Conservation (phyloP, 30 jellyfish, hydroid and myxozoan species). For the Phacellophora camtschatica region DNA sequence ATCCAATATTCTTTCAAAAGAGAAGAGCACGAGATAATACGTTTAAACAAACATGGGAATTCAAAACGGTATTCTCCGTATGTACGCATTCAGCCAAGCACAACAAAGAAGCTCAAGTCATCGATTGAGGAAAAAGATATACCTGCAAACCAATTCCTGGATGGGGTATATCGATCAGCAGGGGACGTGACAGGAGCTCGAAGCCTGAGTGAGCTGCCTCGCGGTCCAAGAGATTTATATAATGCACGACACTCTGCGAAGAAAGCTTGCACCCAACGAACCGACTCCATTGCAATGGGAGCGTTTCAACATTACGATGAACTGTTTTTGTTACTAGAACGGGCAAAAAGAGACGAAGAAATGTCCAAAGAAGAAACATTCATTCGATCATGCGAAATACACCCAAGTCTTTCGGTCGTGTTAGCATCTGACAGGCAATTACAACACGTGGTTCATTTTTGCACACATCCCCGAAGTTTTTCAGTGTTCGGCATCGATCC, state of each 20-base stretch:
- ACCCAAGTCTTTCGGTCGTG: not conserved
- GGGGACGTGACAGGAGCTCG: not conserved
- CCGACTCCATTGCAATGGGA: not conserved
- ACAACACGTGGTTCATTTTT: not conserved
- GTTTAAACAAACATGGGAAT: not conserved
- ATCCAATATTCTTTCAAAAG: not conserved
- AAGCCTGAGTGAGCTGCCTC: not conserved
- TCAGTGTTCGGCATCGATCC: not conserved
- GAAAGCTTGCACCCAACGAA: not conserved
- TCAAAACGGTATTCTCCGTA: not conserved
- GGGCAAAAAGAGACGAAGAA: slow-evolving; percentile 2
- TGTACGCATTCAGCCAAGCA: not conserved
- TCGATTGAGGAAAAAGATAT: not conserved
- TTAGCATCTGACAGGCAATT: not conserved
- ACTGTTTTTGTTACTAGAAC: not conserved
- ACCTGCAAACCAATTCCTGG: not conserved
- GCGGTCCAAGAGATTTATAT: slow-evolving; percentile 6
- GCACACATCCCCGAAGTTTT: slow-evolving; percentile 1
- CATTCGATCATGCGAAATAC: not conserved
- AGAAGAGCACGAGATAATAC: not conserved
- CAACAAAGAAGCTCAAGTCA: not conserved
- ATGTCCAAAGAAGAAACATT: not conserved
- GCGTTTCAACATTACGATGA: not conserved
- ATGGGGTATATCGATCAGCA: not conserved
- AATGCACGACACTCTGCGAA: not conserved